Evolutionary conservation across 2,888 invertebrate genomes (phyloP), one percentile per base, ranked within the genome.

Genomic region (Panzeria rudis): DNA sequence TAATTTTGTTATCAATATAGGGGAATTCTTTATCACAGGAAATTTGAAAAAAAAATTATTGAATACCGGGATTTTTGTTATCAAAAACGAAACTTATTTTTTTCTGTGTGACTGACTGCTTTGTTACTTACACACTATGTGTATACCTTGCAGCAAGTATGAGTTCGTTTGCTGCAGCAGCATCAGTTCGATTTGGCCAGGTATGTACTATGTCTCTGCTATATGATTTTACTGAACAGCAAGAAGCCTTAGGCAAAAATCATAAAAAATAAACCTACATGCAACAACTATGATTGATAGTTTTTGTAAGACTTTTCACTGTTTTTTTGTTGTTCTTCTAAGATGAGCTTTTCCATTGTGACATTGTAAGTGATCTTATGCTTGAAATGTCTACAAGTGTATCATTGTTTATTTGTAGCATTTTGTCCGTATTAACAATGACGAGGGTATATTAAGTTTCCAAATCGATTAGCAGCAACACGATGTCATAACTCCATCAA

Each of bases 281-380:
- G 79, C 23, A 62, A 41, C 61, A 69, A 64, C 73, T 69, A 83
- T 83, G 82, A 85, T 85, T 85, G 78, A 85, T 85, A 79, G 85
- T 50, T 80, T 80, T 59, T 81, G 3, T 56, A 52, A 23, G 8
- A 11, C 3, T 41, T 41, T 78, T 50, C 38, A 13, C 4, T 13
- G 29, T 13, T 25, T 20, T 59, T 41, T 47, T 62, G 13, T 47
- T 54, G n/a, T 23, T 44, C 20, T 23, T 52, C 41, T 62, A 68
- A 68, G 47, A 44, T 20, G 9, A 11, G n/a, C 68, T 78, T 68
- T 68, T 44, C 61, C 62, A 69, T 50, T 75, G 73, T 52, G 62
- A 79, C 79, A 68, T 75, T 75, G 73, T 54, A 73, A 83, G 29
- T 50, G 73, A 79, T 75, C 61, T 54, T 38, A 29, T 47, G 13